Evolutionary conservation across 2,888 invertebrate species (phyloP).

Genomic region (Drosophila gaucha): DNA sequence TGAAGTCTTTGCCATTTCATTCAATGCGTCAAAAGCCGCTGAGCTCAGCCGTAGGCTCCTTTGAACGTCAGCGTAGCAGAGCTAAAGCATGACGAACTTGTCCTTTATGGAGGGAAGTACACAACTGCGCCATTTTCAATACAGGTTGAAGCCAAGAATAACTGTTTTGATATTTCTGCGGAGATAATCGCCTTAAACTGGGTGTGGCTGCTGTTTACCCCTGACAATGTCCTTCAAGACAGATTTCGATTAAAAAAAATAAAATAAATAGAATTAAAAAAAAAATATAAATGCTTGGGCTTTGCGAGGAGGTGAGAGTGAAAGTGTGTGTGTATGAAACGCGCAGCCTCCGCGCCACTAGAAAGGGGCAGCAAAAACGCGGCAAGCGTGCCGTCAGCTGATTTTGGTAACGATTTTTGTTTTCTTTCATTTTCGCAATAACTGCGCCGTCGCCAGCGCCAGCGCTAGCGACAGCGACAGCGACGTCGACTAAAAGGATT

Average conservation of each 20-base stretch:
- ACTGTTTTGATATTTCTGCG: background rate
- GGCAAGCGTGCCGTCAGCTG: slow-evolving; percentile 33
- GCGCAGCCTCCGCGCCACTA: slow-evolving; percentile 46
- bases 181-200: slow-evolving; percentile 17
- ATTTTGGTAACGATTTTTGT: slow-evolving; percentile 44
- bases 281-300: background rate
- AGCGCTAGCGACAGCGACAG: slow-evolving; percentile 7
- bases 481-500: slow-evolving; percentile 58
- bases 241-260: slow-evolving; percentile 3
- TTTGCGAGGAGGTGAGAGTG: slow-evolving; percentile 32
- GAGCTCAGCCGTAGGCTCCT: background rate
- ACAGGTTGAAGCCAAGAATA: background rate
- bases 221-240: slow-evolving; percentile 8
- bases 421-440: slow-evolving; percentile 42
- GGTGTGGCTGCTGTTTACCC: slow-evolving; percentile 19
- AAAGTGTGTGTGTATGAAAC: slow-evolving; percentile 26
- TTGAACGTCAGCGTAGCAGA: background rate
- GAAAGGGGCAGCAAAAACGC: slow-evolving; percentile 26
- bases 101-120: background rate
- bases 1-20: slow-evolving; percentile 11
- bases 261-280: slow-evolving; percentile 1
- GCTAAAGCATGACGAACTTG: background rate
- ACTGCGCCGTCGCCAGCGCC: slow-evolving; percentile 30
- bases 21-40: slow-evolving; percentile 5
- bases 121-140: slow-evolving; percentile 8